phyloP scores from a whole-genome alignment of 2,113 vertebrate genomes.

The Paracanthobrama guichenoti region DNA sequence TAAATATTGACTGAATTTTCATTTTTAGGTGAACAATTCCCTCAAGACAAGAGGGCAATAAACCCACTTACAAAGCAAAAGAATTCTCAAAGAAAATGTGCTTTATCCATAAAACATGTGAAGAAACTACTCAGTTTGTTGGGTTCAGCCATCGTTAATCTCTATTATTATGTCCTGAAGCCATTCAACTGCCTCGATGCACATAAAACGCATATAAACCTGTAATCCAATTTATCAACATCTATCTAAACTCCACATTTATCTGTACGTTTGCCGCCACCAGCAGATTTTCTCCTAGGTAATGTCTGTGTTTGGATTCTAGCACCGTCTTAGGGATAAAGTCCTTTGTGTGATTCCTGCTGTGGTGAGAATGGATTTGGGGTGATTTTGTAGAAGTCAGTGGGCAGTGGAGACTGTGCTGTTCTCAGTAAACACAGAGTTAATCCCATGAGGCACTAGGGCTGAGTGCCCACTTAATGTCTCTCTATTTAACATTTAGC shows the following conservation, averaged over 20 bases:
- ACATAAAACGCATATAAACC: constrained; percentile 17
- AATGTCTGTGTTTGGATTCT: constrained; percentile 48
- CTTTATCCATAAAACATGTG: neutral
- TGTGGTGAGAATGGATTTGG: constrained; percentile 31
- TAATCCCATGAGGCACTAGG: constrained; percentile 32
- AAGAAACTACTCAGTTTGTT: neutral
- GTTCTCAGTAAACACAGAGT: constrained; percentile 26
- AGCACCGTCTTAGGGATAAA: constrained; percentile 25
- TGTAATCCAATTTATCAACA: constrained; percentile 41
- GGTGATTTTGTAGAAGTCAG: constrained; percentile 27
- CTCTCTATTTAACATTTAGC: constrained; percentile 29
- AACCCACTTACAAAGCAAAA: neutral
- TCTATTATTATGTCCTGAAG: neutral
- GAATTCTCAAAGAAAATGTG: neutral
- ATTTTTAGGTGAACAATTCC: neutral
- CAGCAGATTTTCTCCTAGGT: constrained; percentile 39
- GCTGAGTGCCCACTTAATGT: constrained; percentile 27
- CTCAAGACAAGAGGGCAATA: neutral
- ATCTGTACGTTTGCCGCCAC: neutral
- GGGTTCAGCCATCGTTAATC: neutral
- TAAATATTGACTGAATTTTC: neutral
- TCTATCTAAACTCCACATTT: neutral
- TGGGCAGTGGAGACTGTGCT: neutral
- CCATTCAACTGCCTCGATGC: neutral
- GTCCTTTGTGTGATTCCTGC: constrained; percentile 33